Conservation (phyloP, 2,797 vertebrate species). For the Falco biarmicus region DNA sequence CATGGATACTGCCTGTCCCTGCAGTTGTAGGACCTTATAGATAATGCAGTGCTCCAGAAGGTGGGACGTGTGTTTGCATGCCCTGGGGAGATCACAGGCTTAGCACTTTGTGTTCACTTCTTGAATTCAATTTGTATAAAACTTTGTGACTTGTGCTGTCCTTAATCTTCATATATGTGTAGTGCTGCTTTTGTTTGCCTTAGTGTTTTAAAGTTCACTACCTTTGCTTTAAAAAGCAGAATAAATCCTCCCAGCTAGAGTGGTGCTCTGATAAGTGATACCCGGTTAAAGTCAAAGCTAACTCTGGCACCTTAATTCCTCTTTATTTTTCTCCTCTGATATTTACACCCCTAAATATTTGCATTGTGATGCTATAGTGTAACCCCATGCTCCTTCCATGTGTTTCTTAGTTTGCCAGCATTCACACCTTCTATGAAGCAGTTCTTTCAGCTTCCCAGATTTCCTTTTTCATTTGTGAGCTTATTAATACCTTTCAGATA, state of each 20-base stretch:
- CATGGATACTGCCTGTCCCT: background rate
- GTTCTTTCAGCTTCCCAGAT: background rate
- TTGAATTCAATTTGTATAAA: background rate
- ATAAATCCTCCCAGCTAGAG: background rate
- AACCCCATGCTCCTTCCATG: rapidly evolving
- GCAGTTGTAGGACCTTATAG: background rate
- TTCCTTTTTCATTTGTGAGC: rapidly evolving
- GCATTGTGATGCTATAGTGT: background rate
- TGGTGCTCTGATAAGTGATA: background rate
- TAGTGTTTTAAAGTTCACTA: background rate
- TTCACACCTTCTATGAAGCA: background rate
- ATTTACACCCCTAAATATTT: background rate
- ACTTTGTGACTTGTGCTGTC: background rate
- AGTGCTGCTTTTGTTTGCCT: background rate
- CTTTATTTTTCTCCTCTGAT: background rate
- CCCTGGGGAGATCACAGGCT: background rate
- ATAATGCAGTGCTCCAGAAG: background rate
- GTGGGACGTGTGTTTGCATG: background rate
- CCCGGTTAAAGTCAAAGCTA: background rate
- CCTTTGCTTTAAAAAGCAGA: background rate
- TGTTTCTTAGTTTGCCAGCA: background rate
- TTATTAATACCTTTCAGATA: rapidly evolving
- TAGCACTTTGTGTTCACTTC: background rate
- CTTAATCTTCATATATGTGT: background rate
- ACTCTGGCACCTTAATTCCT: background rate